Percentiles rank a stretch among this genome's conserved stretches.
phyloP scores from a whole-genome alignment of 2,113 vertebrate genomes.

The Apodemus speciosus region DNA sequence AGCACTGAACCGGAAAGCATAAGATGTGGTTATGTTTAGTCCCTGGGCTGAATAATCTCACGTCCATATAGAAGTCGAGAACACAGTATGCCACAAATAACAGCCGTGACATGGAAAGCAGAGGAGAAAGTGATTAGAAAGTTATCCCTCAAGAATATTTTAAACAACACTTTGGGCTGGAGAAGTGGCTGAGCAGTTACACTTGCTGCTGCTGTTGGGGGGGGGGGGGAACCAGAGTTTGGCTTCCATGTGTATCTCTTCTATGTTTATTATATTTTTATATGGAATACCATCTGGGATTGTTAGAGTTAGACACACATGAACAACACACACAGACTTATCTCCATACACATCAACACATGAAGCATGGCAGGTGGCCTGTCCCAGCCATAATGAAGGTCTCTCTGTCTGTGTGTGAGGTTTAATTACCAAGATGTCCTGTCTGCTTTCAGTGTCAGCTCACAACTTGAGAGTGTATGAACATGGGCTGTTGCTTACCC shows the following conservation, averaged over 20 bases:
- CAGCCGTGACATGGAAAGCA: neutral
- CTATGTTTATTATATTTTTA: neutral
- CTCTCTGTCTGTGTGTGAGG: neutral
- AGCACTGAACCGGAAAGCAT: neutral
- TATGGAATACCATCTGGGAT: neutral
- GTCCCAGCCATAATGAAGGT: no score
- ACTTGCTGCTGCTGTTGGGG: no score
- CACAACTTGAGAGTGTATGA: no score
- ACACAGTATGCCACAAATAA: neutral
- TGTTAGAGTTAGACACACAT: neutral
- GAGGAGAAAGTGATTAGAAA: neutral
- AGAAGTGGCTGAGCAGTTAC: neutral
- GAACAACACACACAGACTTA: fast-evolving
- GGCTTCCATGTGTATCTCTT: neutral
- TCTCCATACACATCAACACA: fast-evolving
- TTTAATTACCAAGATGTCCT: neutral
- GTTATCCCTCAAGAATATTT: neutral
- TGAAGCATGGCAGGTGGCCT: neutral
- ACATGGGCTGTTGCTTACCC: neutral
- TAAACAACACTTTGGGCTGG: no score
- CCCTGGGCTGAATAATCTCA: neutral
- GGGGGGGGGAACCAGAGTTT: neutral
- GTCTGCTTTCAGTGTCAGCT: neutral
- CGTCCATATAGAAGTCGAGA: neutral
- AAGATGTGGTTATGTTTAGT: neutral